Conservation (phyloP, 1,140 invertebrate genomes). For the Limonius californicus region DNA sequence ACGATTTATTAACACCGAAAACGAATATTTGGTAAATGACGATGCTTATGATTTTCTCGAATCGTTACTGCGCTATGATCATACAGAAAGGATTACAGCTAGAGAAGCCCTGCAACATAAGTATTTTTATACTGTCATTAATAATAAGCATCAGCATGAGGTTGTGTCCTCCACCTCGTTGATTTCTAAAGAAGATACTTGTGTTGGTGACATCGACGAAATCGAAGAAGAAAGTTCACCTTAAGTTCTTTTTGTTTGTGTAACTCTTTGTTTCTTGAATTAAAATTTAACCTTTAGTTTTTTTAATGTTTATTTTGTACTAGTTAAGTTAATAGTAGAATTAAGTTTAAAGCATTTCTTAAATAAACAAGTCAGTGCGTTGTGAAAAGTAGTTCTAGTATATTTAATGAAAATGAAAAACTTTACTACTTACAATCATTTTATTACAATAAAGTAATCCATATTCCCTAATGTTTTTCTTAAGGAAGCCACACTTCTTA, state of each 20-base stretch:
- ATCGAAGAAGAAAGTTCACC: background rate
- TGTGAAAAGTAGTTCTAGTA: too few relatives aligned
- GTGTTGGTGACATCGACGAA: background rate
- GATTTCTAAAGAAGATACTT: background rate
- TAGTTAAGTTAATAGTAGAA: too few relatives aligned
- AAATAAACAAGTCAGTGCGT: too few relatives aligned
- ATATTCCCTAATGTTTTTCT: too few relatives aligned
- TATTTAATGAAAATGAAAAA: too few relatives aligned
- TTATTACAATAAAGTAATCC: too few relatives aligned
- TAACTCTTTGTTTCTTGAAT: too few relatives aligned
- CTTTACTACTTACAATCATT: too few relatives aligned
- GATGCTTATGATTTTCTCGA: slow-evolving; percentile 98
- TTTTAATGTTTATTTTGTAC: too few relatives aligned
- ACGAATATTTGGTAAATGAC: slow-evolving; percentile 95
- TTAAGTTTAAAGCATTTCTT: too few relatives aligned
- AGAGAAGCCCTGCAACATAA: slow-evolving; percentile 98
- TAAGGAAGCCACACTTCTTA: too few relatives aligned
- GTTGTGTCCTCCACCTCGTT: background rate
- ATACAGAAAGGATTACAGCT: slow-evolving; percentile 95
- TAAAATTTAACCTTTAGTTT: too few relatives aligned
- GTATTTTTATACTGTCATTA: slow-evolving; percentile 66
- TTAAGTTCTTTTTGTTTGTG: background rate
- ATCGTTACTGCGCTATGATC: slow-evolving; percentile 96
- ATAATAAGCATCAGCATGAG: background rate
- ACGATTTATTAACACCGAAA: slow-evolving; percentile 97